phyloP scores from a whole-genome alignment of 2,113 vertebrate species.

The Nettapus auritus region DNA sequence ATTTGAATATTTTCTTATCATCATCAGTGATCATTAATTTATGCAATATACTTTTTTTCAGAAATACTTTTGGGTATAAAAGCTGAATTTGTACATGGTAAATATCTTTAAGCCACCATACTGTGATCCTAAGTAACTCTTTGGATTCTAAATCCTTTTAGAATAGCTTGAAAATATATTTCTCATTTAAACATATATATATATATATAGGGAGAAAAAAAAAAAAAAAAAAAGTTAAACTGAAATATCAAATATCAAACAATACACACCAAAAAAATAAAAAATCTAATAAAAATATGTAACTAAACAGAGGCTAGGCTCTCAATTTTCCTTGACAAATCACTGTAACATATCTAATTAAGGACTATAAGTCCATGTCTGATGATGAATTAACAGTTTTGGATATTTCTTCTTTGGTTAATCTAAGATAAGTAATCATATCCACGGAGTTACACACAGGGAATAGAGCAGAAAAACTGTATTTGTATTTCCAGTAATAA shows the following conservation, averaged over 20 bases:
- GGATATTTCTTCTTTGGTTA: not conserved
- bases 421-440: not conserved
- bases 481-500: not conserved
- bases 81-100: not conserved
- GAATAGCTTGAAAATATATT: not conserved
- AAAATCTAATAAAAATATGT: not conserved
- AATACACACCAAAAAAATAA: not conserved
- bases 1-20: not conserved
- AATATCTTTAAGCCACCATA: not conserved
- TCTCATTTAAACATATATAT: not conserved
- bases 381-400: not conserved
- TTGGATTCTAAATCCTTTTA: not conserved
- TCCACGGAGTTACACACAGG: not conserved
- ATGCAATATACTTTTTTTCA: not conserved
- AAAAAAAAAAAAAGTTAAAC: not conserved
- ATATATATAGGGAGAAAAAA: not conserved
- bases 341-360: not conserved
- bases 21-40: not conserved
- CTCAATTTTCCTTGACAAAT: not conserved
- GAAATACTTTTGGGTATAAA: not conserved
- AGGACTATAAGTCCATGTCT: not conserved
- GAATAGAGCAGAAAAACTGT: not conserved
- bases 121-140: not conserved
- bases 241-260: not conserved
- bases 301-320: not conserved